Evolutionary conservation across 64 coral and sea anemone genomes (phyloP).

Genomic region (Actinia equina): DNA sequence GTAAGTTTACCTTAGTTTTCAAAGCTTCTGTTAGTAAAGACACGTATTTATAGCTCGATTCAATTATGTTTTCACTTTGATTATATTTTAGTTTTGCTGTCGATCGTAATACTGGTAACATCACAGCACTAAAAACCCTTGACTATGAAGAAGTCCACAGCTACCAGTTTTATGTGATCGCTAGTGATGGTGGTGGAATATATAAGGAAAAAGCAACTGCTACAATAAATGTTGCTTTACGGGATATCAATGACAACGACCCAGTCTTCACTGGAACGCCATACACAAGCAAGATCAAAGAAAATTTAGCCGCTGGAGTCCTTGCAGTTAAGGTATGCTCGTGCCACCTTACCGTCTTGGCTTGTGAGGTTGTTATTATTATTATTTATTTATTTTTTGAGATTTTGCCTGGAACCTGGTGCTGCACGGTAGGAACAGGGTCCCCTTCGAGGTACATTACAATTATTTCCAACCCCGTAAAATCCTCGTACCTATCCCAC

Average conservation of each 20-base stretch:
- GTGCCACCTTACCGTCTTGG: neutral
- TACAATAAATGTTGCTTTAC: slow-evolving; percentile 3
- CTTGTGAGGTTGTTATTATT: no score
- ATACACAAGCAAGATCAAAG: slow-evolving; percentile 21
- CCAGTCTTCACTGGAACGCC: slow-evolving; percentile 39
- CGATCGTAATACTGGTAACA: slow-evolving; percentile 25
- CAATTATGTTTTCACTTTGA: neutral
- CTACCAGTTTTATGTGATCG: slow-evolving; percentile 35
- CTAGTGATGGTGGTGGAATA: slow-evolving; percentile 50
- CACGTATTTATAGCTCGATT: neutral
- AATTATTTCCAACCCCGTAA: no score
- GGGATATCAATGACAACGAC: slow-evolving; percentile 48
- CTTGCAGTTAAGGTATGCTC: neutral
- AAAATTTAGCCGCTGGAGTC: slow-evolving; percentile 27
- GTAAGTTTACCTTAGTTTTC: slow-evolving; percentile 10
- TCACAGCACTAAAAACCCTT: slow-evolving; percentile 32
- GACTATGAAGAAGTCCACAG: slow-evolving; percentile 32
- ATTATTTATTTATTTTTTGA: no score
- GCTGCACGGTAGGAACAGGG: no score
- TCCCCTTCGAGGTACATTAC: no score
- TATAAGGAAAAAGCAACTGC: slow-evolving; percentile 13
- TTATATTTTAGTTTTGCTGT: slow-evolving; percentile 37
- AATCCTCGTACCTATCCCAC: no score
- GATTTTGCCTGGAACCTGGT: no score
- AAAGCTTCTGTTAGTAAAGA: neutral